Evolutionary conservation across 1,140 invertebrate genomes (phyloP).

Genomic region (Atopsyche davidsoni): DNA sequence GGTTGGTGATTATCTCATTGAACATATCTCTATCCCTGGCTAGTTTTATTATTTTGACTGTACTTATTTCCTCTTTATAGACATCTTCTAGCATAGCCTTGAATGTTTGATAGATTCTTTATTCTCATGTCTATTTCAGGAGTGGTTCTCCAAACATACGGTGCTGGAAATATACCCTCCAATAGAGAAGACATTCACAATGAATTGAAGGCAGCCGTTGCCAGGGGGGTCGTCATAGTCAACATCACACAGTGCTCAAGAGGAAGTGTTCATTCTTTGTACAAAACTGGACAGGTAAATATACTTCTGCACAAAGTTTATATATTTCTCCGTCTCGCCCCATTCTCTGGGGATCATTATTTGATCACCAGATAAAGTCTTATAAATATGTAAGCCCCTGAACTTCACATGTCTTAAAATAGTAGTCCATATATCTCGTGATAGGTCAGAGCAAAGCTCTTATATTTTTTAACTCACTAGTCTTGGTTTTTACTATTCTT

Average conservation of each 20-base stretch:
- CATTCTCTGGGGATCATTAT: no score
- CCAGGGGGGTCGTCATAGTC: constrained; percentile 81
- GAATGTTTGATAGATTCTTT: constrained; percentile 20
- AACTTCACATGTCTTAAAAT: constrained; percentile 10
- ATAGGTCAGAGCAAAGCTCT: no score
- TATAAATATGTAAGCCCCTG: constrained; percentile 21
- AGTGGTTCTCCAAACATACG: constrained; percentile 88
- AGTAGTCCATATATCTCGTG: background rate
- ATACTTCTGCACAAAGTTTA: no score
- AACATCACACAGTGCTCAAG: constrained; percentile 88
- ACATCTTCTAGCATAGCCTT: no score
- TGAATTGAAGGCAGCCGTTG: constrained; percentile 65
- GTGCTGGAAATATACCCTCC: constrained; percentile 85
- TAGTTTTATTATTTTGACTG: no score
- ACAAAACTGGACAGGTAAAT: constrained; percentile 74
- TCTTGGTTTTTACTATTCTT: no score
- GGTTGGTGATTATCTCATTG: no score
- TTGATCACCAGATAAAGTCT: background rate
- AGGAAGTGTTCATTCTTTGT: constrained; percentile 68
- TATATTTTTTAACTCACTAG: no score
- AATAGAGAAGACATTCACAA: constrained; percentile 76
- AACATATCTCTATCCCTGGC: no score
- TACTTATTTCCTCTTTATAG: no score
- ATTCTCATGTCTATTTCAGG: constrained; percentile 46
- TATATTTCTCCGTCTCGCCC: no score